phyloP scores from a whole-genome alignment of 2,797 vertebrate species.

The Erethizon dorsatum region DNA sequence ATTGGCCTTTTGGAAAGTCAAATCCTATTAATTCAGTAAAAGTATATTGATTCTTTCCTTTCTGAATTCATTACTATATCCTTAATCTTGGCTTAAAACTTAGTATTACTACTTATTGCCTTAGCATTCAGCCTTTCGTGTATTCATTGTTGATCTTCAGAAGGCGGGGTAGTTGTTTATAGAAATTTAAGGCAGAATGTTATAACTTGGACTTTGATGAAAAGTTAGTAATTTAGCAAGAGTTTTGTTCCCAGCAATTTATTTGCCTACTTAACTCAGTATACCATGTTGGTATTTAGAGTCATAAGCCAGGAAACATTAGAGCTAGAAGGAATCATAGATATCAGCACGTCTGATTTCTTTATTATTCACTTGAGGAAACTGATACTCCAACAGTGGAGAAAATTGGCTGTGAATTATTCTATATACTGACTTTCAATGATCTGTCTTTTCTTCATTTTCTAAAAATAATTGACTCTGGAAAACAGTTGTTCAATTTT shows the following conservation, averaged over 20 bases:
- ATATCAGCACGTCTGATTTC: background rate
- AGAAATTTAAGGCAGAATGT: constrained; percentile 8
- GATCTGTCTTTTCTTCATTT: background rate
- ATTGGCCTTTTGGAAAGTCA: constrained; percentile 7
- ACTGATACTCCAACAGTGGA: background rate
- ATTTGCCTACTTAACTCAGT: constrained; percentile 29
- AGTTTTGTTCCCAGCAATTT: background rate
- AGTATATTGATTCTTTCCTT: constrained; percentile 51
- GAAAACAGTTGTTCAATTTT: constrained; percentile 31
- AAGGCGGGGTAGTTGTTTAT: constrained; percentile 20
- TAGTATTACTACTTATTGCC: background rate
- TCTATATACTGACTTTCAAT: constrained; percentile 39
- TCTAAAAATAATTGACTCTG: constrained; percentile 56
- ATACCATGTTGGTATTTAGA: constrained; percentile 18
- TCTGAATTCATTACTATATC: constrained; percentile 49
- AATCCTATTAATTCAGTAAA: background rate
- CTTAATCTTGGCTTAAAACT: constrained; percentile 54
- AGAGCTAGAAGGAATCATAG: background rate
- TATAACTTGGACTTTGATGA: constrained; percentile 11
- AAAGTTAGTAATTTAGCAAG: constrained; percentile 54
- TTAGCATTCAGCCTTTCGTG: constrained; percentile 65
- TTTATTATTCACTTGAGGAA: background rate
- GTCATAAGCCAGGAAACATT: constrained; percentile 48
- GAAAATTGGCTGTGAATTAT: background rate
- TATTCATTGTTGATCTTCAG: constrained; percentile 51